Conservation (phyloP, 2,113 vertebrate species). For the Ceyx margarethae region DNA sequence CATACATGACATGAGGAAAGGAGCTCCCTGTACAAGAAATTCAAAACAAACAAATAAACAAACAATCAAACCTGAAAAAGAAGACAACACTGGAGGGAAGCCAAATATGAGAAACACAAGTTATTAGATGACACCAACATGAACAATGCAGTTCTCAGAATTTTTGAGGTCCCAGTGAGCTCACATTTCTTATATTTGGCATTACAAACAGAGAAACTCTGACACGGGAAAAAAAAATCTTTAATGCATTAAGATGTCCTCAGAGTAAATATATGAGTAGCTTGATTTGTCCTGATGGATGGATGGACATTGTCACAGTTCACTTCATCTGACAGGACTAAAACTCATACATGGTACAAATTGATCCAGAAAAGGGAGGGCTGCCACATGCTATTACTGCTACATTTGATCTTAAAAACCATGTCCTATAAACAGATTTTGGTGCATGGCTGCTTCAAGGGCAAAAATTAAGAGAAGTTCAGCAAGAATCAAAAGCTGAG, state of each 20-base stretch:
- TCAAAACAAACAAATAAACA: neutral
- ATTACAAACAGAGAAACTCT: neutral
- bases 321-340: constrained; percentile 50
- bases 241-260: neutral
- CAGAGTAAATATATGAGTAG: neutral
- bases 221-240: neutral
- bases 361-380: constrained; percentile 43
- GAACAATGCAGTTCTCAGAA: neutral
- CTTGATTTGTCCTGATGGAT: constrained; percentile 52
- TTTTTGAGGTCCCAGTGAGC: neutral
- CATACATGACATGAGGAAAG: neutral
- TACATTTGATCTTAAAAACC: constrained; percentile 41
- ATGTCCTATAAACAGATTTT: constrained; percentile 38
- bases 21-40: neutral
- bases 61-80: neutral
- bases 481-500: constrained; percentile 14
- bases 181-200: neutral
- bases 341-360: constrained; percentile 15
- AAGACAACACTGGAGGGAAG: neutral
- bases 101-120: neutral
- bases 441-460: neutral
- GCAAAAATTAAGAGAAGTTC: neutral
- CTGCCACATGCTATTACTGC: constrained; percentile 28
- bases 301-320: constrained; percentile 41
- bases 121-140: neutral